A percentile compares a stretch with the other conserved stretches of the same genome.
Evolutionary conservation across 1,140 invertebrate species (phyloP).

Genomic region (Pentalonia nigronervosa): DNA sequence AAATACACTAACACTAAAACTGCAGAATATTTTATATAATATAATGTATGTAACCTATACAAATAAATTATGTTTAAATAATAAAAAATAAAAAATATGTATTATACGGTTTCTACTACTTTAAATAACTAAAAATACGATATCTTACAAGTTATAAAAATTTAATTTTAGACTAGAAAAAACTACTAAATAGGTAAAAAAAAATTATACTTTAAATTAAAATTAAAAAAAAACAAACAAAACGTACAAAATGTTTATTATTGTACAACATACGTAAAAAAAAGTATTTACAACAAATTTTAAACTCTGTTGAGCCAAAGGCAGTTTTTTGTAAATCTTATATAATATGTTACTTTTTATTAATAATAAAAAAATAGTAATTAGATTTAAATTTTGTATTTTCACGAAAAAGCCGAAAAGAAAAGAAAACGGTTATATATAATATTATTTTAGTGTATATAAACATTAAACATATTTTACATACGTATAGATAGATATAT

Average conservation of each 20-base stretch:
- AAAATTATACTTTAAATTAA: constrained; percentile 24
- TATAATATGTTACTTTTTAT: constrained; percentile 19
- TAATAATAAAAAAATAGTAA: constrained; percentile 28
- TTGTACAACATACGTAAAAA: constrained; percentile 30
- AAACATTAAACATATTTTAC: not conserved
- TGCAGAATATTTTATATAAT: constrained; percentile 22
- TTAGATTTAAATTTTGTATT: constrained; percentile 17
- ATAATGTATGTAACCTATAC: constrained; percentile 44
- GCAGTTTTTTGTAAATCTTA: constrained; percentile 40
- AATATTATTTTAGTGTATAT: constrained; percentile 25
- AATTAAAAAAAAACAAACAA: constrained; percentile 52
- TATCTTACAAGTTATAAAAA: constrained; percentile 25
- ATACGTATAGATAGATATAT: constrained; percentile 33
- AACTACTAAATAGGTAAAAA: constrained; percentile 57
- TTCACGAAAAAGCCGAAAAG: constrained; percentile 29
- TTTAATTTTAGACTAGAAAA: constrained; percentile 57
- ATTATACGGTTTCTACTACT: not conserved
- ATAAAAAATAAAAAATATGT: constrained; percentile 54
- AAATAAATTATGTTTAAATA: constrained; percentile 58
- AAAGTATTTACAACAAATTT: constrained; percentile 29
- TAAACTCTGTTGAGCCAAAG: constrained; percentile 44
- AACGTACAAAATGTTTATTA: constrained; percentile 40
- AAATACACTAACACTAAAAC: constrained; percentile 44
- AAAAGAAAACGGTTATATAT: constrained; percentile 25
- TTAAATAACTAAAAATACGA: constrained; percentile 56